A percentile compares a stretch with the other conserved stretches of the same genome.
These are phyloP conservation scores for Drosophila baimaii DNA, from an alignment of 1,140 invertebrate species.

Conservation along the genomic window DNA sequence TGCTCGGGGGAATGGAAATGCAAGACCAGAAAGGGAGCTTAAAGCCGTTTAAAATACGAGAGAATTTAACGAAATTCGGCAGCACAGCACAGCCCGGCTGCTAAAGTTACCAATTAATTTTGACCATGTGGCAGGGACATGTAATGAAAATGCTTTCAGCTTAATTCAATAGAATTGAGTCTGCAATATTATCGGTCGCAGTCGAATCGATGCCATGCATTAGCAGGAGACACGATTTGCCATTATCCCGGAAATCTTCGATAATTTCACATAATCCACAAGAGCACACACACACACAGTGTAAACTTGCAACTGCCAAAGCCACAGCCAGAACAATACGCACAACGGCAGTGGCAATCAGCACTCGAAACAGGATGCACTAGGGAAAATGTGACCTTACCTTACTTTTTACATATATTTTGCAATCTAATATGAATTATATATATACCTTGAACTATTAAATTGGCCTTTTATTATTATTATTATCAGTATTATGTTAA, in stretches of 20 bases:
- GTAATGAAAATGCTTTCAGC: conserved; percentile 47
- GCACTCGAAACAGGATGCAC: conserved; percentile 37
- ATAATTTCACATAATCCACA: conserved; percentile 74
- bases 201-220: conserved; percentile 16
- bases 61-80: conserved; percentile 2
- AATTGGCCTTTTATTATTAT: too few relatives aligned
- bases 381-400: too few relatives aligned
- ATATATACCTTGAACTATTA: too few relatives aligned
- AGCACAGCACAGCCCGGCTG: not conserved
- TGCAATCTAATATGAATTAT: too few relatives aligned
- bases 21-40: conserved; percentile 29
- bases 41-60: conserved; percentile 35
- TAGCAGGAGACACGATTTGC: conserved; percentile 55
- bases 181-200: conserved; percentile 21
- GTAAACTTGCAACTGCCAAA: conserved; percentile 4
- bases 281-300: conserved; percentile 20
- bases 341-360: conserved; percentile 55
- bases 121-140: conserved; percentile 29
- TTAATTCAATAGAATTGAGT: conserved; percentile 34
- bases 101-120: conserved; percentile 36
- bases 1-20: conserved; percentile 43
- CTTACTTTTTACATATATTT: too few relatives aligned
- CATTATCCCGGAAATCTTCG: conserved; percentile 72
- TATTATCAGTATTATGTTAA: too few relatives aligned
- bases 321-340: conserved; percentile 27